phyloP scores from a whole-genome alignment of 1,140 invertebrate species.

The Drosophila truncata region DNA sequence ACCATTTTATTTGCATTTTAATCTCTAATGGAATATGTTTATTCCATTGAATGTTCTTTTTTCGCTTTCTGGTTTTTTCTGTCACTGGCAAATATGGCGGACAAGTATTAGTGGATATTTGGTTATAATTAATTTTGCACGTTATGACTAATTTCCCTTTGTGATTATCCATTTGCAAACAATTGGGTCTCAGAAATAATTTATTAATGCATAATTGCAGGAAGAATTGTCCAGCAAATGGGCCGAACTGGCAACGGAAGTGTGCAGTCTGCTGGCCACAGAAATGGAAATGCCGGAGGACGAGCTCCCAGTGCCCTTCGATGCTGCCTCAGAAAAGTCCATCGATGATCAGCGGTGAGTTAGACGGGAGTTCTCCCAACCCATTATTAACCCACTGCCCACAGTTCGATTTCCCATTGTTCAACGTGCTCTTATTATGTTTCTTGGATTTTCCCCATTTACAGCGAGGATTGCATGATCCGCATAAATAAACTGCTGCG shows the following conservation, averaged over 20 bases:
- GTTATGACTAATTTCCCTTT: slow-evolving; percentile 36
- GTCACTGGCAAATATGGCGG: slow-evolving; percentile 8
- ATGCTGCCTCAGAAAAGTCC: slow-evolving; percentile 92
- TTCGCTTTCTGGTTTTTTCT: not conserved
- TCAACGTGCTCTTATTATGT: slow-evolving; percentile 30
- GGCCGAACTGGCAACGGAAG: slow-evolving; percentile 89
- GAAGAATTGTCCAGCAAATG: slow-evolving; percentile 88
- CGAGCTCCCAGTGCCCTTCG: slow-evolving; percentile 91
- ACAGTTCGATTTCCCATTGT: slow-evolving; percentile 25
- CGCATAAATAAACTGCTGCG: slow-evolving; percentile 92
- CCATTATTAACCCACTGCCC: slow-evolving; percentile 2
- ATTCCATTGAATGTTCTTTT: slow-evolving; percentile 22
- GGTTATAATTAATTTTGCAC: slow-evolving; percentile 43
- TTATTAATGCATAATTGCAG: slow-evolving; percentile 63
- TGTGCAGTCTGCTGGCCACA: slow-evolving; percentile 89
- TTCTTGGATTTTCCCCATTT: slow-evolving; percentile 77
- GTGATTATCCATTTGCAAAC: slow-evolving; percentile 36
- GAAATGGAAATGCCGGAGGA: slow-evolving; percentile 86
- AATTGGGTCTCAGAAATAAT: slow-evolving; percentile 22
- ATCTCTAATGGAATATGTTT: slow-evolving; percentile 12
- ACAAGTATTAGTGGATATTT: slow-evolving; percentile 32
- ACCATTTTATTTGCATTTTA: slow-evolving; percentile 48
- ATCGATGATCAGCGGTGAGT: slow-evolving; percentile 95
- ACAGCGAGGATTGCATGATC: slow-evolving; percentile 93
- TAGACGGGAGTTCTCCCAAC: not conserved